Evolutionary conservation across 2,113 vertebrate species (phyloP).

Genomic region (Pleuronectes platessa): DNA sequence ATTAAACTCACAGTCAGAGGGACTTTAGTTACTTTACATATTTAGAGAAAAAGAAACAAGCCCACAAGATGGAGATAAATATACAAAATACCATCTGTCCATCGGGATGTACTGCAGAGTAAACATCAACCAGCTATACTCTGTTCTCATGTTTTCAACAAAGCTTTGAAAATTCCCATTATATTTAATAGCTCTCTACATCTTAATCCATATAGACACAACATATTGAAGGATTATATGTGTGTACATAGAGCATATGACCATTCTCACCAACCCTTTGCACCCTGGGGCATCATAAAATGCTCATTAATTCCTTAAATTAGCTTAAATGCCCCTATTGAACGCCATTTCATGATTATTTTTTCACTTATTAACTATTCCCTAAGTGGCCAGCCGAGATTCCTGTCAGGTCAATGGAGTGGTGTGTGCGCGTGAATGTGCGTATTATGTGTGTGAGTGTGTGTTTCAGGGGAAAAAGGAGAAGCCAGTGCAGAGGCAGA

Average conservation of each 20-base stretch:
- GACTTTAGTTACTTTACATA: constrained; percentile 23
- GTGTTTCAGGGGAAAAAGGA: constrained; percentile 21
- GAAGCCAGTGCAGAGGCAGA: constrained; percentile 68
- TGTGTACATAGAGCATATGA: constrained; percentile 65
- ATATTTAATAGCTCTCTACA: constrained; percentile 53
- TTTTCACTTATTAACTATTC: constrained; percentile 79
- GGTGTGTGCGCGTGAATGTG: constrained; percentile 14
- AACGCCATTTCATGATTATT: constrained; percentile 75
- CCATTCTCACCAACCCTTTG: constrained; percentile 41
- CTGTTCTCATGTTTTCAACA: constrained; percentile 38
- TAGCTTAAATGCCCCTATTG: constrained; percentile 79
- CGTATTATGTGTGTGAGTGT: constrained; percentile 27
- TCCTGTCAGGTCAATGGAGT: constrained; percentile 70
- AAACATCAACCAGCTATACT: constrained; percentile 26
- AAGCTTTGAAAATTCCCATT: constrained; percentile 46
- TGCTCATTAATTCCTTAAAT: constrained; percentile 80
- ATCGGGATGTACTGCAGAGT: neutral
- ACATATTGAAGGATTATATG: constrained; percentile 65
- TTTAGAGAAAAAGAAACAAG: neutral
- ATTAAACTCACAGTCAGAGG: constrained; percentile 50
- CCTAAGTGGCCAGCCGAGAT: constrained; percentile 65
- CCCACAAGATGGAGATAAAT: constrained; percentile 16
- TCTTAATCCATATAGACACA: constrained; percentile 72
- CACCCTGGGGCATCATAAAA: constrained; percentile 74
- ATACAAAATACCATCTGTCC: constrained; percentile 11